Conservation (phyloP, 2,797 vertebrate genomes). For the Tauraco hartlaubi region DNA sequence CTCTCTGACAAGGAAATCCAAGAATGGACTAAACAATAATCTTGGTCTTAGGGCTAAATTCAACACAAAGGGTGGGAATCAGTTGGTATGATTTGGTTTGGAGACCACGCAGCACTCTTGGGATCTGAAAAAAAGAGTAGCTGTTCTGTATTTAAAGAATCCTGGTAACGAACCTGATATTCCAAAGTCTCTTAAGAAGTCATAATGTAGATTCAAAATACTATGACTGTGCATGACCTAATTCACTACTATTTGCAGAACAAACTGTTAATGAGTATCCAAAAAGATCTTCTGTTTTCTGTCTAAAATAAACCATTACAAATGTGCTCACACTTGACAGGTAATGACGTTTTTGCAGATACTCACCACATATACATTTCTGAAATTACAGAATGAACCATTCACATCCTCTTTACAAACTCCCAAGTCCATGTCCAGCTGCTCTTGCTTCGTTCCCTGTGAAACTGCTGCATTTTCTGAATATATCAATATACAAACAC, state of each 20-base stretch:
- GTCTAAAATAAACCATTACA: neutral
- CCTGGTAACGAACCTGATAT: neutral
- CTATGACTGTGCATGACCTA: neutral
- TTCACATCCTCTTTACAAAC: neutral
- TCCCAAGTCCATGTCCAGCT: neutral
- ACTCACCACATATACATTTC: neutral
- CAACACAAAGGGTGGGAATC: neutral
- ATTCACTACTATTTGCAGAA: neutral
- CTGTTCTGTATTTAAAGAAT: neutral
- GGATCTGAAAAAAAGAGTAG: neutral
- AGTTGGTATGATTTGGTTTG: neutral
- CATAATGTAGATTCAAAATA: neutral
- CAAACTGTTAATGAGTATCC: fast-evolving
- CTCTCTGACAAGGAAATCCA: neutral
- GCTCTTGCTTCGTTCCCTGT: neutral
- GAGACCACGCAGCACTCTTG: neutral
- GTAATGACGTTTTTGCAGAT: neutral
- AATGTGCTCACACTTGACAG: neutral
- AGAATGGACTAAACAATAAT: neutral
- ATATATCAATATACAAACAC: neutral
- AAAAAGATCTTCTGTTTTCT: neutral
- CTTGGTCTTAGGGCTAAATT: neutral
- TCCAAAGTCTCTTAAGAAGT: neutral
- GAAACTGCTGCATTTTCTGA: neutral
- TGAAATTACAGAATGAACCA: neutral